Conservation (phyloP, 2,888 invertebrate genomes). For the Ecdyonurus torrentis region DNA sequence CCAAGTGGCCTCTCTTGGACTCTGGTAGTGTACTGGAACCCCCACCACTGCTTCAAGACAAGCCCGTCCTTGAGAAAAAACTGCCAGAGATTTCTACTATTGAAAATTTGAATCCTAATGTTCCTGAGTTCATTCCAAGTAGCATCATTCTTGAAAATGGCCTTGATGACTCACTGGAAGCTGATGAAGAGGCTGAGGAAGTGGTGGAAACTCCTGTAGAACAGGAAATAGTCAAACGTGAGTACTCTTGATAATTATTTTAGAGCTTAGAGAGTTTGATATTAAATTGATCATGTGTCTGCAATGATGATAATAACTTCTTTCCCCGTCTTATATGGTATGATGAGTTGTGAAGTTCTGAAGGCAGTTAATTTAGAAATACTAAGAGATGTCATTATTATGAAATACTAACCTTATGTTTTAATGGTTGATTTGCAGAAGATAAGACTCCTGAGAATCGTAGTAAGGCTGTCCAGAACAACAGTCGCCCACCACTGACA, state of each 20-base stretch:
- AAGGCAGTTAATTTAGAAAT: neutral
- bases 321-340: neutral
- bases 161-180: neutral
- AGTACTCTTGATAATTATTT: too few species aligned
- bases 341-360: neutral
- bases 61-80: conserved; percentile 15
- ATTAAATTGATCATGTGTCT: neutral
- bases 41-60: conserved; percentile 9
- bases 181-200: conserved; percentile 10
- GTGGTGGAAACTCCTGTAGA: neutral
- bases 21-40: conserved; percentile 18
- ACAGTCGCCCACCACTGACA: neutral
- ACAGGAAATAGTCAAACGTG: neutral
- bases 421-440: neutral
- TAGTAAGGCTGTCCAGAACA: neutral
- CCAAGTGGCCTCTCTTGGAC: conserved; percentile 75
- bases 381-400: neutral
- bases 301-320: neutral
- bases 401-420: neutral
- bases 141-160: conserved; percentile 3
- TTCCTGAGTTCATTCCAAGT: conserved; percentile 68
- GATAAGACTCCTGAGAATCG: neutral
- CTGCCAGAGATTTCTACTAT: conserved; percentile 4
- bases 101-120: conserved; percentile 65
- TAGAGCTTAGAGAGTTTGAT: too few species aligned